Conservation (phyloP, 2,797 vertebrate species). For the Cynodonichthys magdalenae region DNA sequence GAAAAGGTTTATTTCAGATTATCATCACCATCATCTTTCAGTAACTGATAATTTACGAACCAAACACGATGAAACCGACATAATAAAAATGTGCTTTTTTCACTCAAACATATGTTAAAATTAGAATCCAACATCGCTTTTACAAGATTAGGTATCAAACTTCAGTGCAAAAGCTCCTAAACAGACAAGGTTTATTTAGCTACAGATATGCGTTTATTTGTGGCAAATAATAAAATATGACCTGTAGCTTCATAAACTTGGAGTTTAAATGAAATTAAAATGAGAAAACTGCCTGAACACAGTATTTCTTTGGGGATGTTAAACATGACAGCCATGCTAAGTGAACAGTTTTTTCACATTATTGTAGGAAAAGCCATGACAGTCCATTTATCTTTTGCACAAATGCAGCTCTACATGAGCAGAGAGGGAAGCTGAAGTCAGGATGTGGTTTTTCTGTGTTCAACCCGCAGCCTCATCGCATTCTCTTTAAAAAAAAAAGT, state of each 20-base stretch:
- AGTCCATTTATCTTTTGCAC: constrained; percentile 54
- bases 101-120: background rate
- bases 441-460: constrained; percentile 79
- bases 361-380: constrained; percentile 9
- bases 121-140: background rate
- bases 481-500: background rate
- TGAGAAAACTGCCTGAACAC: too few relatives aligned
- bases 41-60: constrained; percentile 4
- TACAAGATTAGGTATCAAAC: background rate
- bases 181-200: background rate
- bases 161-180: background rate
- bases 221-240: too few relatives aligned
- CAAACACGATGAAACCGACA: background rate
- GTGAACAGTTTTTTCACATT: too few relatives aligned
- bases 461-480: constrained; percentile 8
- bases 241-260: too few relatives aligned
- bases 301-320: too few relatives aligned
- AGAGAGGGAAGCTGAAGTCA: constrained; percentile 72
- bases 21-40: constrained; percentile 13
- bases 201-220: too few relatives aligned
- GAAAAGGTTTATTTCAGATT: constrained; percentile 25
- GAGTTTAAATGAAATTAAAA: too few relatives aligned
- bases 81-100: background rate
- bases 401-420: constrained; percentile 38
- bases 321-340: background rate